Conservation (phyloP, 2,797 vertebrate species). For the Catostomus latipinnis region DNA sequence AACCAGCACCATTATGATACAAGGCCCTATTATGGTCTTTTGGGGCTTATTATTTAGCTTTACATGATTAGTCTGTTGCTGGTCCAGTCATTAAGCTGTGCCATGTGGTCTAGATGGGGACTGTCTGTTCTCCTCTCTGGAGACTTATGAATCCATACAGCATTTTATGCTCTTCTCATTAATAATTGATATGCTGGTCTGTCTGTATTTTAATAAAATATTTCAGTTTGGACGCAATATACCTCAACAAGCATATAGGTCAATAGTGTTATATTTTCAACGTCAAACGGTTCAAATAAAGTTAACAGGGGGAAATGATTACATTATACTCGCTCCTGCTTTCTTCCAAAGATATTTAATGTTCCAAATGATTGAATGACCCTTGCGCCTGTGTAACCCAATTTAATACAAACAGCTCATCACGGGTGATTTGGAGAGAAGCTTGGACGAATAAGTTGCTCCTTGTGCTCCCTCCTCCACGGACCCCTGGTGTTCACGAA, state of each 20-base stretch:
- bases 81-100: constrained; percentile 13
- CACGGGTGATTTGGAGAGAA: constrained; percentile 52
- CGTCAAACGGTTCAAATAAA: not conserved
- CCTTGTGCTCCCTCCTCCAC: constrained; percentile 56
- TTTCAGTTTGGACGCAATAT: not conserved
- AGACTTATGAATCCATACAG: not conserved
- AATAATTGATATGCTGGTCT: constrained; percentile 19
- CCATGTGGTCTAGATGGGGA: constrained; percentile 38
- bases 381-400: constrained; percentile 50
- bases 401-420: constrained; percentile 57
- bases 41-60: constrained; percentile 30
- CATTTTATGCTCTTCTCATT: constrained; percentile 12
- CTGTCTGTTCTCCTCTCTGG: constrained; percentile 20
- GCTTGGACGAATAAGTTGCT: constrained; percentile 58
- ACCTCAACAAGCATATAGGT: not conserved
- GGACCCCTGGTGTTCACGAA: constrained; percentile 58
- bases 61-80: constrained; percentile 26
- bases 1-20: constrained; percentile 28
- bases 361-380: constrained; percentile 26
- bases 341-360: constrained; percentile 2
- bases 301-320: not conserved
- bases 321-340: not conserved
- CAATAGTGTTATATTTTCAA: not conserved
- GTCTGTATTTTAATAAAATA: not conserved
- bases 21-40: constrained; percentile 21